Base-by-base conservation (phyloP, 2,797 vertebrate genomes). In the Hipposideros larvatus region DNA sequence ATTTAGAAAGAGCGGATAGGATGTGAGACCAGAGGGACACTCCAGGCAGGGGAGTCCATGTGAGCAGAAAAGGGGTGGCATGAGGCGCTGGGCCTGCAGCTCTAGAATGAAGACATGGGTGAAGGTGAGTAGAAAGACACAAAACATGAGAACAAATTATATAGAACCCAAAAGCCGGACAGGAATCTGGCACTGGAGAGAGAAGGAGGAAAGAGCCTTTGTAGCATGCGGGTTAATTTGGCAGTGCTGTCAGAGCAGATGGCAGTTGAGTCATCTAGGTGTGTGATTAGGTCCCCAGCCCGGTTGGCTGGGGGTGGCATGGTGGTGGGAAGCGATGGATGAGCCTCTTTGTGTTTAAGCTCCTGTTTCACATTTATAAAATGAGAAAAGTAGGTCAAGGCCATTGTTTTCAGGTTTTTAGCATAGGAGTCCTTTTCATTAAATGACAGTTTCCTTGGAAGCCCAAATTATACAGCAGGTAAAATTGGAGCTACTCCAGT, bases 271-370 rank as follows among this genome's bases (percentile, higher is more conserved):
- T 66, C 34, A 13, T 4, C 24, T 11, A 16, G 16, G 11, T 55
- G 21, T 63, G 89, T 51, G 46, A 2, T 37, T 4, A 41, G 18
- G 26, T 31, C 73, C 11, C 4, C 6, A 37, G 43, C 6, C 65
- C 14, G 0, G 4, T 14, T n/a, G 53, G 11, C 10, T 75, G 59
- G 14, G 28, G 37, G 2, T 15, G 1, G 11, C 34, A 1, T 0
- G 1, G 61, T 15, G 5, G 16, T 43, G 55, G 65, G 51, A 80
- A n/a, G 63, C 46, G 4, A 43, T 31, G 43, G n/a, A 6, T 57
- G 63, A 41, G 15, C 77, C n/a, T 34, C n/a, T 68, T 65, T 41
- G 1, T 8, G n/a, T 48, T n/a, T 63, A 46, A 75, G 65, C 87
- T 21, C n/a, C 37, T 71, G 6, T 61, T 92, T 86, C 61, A 73